These are phyloP conservation scores for Cryptotermes secundus DNA, from an alignment of 1,140 invertebrate genomes.

Conservation along the genomic window DNA sequence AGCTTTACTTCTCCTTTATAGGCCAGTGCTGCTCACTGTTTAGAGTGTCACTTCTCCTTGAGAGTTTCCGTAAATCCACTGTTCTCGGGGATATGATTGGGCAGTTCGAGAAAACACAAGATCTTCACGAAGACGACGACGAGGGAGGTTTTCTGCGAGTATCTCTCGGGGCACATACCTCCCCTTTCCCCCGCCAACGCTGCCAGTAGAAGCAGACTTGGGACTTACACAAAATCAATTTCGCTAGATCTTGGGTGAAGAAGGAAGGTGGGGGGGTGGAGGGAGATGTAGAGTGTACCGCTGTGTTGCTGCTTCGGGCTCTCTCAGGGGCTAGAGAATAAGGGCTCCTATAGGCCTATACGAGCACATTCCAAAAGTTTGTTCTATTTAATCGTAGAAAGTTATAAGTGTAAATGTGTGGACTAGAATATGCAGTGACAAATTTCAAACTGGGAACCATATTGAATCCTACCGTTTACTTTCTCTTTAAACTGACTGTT, in stretches of 20 bases:
- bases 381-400: neutral
- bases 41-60: too few relatives aligned
- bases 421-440: neutral
- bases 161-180: neutral
- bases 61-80: too few relatives aligned
- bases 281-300: neutral
- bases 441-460: too few relatives aligned
- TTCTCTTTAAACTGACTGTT: too few relatives aligned
- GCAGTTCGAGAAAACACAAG: neutral
- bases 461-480: too few relatives aligned
- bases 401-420: neutral
- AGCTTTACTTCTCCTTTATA: too few relatives aligned
- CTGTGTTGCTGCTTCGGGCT: neutral
- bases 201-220: conserved; percentile 5
- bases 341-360: neutral
- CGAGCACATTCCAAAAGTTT: neutral
- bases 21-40: too few relatives aligned
- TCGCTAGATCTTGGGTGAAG: conserved; percentile 10
- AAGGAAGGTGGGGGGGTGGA: neutral
- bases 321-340: neutral
- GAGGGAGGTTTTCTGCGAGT: conserved; percentile 1
- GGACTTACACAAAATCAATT: conserved; percentile 19
- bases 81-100: neutral
- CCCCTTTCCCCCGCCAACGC: neutral
- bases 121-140: neutral